Evolutionary conservation across 2,888 invertebrate genomes (phyloP).

Genomic region (Morpho helenor): DNA sequence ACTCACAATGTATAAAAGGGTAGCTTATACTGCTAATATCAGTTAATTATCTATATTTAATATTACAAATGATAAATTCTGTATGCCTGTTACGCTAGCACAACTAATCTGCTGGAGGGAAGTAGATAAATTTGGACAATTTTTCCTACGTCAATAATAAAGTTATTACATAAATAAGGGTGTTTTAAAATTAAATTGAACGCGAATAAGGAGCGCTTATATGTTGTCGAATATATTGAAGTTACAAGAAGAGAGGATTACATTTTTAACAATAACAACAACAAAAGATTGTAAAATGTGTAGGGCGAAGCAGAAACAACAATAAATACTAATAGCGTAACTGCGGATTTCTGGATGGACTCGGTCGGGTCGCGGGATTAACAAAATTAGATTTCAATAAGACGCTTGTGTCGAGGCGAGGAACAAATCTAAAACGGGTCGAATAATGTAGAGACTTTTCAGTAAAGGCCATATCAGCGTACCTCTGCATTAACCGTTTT

Average conservation of each 20-base stretch:
- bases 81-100: too few relatives aligned
- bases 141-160: too few relatives aligned
- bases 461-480: constrained; percentile 39
- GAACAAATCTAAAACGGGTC: constrained; percentile 64
- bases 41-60: too few relatives aligned
- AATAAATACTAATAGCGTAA: constrained; percentile 51
- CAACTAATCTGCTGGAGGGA: too few relatives aligned
- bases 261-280: background rate
- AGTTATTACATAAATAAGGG: too few relatives aligned
- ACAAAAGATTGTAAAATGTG: background rate
- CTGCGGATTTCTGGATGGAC: constrained; percentile 43
- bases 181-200: too few relatives aligned
- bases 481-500: constrained; percentile 12
- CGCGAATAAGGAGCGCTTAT: too few relatives aligned
- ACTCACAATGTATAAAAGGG: constrained; percentile 1
- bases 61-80: too few relatives aligned
- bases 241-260: too few relatives aligned
- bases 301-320: constrained; percentile 46
- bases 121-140: too few relatives aligned
- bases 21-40: constrained; percentile 26
- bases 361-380: constrained; percentile 61
- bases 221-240: too few relatives aligned
- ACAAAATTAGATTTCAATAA: constrained; percentile 78
- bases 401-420: constrained; percentile 64
- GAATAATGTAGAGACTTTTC: constrained; percentile 61